Evolutionary conservation across 1,140 invertebrate genomes (phyloP).

Genomic region (Euglossa dilemma): DNA sequence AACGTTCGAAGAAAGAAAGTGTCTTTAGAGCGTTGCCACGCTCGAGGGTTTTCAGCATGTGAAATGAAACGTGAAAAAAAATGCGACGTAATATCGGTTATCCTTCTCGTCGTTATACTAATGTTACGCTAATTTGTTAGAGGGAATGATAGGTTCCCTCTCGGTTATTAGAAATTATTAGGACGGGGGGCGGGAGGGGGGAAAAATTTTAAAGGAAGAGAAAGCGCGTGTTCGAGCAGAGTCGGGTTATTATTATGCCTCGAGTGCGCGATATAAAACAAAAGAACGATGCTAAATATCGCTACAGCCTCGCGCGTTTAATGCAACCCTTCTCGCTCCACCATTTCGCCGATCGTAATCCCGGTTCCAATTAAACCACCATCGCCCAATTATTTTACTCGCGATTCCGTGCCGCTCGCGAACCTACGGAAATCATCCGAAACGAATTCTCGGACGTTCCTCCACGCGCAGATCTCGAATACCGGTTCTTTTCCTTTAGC

Average conservation of each 20-base stretch:
- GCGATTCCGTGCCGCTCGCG: no score
- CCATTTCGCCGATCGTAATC: background rate
- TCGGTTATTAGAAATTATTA: conserved; percentile 16
- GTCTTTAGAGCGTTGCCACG: conserved; percentile 5
- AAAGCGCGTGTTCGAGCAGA: background rate
- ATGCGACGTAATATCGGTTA: background rate
- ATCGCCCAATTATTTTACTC: no score
- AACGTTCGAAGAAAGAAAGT: conserved; percentile 17
- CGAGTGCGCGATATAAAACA: background rate
- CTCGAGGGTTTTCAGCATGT: background rate
- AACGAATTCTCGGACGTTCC: no score
- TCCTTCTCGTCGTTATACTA: background rate
- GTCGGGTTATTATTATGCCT: background rate
- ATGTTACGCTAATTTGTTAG: background rate
- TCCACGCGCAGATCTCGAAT: no score
- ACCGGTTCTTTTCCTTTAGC: no score
- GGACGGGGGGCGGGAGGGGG: background rate
- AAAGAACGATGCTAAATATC: background rate
- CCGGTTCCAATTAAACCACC: background rate
- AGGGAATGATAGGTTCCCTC: background rate
- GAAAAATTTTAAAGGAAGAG: conserved; percentile 22
- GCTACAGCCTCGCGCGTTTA: no score
- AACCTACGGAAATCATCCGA: no score
- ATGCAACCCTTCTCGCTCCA: background rate
- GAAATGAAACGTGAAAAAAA: background rate